Evolutionary conservation across 2,888 invertebrate genomes (phyloP).

Genomic region (Lomographa bimaculata): DNA sequence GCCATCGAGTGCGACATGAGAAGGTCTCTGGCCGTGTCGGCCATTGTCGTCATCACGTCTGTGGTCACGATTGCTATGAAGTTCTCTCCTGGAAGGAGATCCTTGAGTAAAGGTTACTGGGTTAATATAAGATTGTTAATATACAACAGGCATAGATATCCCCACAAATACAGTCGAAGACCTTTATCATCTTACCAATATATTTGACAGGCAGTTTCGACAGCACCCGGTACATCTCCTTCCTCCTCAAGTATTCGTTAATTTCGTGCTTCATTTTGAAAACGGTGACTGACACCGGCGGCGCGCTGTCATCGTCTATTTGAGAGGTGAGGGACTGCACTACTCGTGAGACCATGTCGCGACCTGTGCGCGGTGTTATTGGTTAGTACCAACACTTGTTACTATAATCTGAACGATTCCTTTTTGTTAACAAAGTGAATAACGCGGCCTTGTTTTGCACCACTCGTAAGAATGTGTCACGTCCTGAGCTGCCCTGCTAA

Average conservation of each 20-base stretch:
- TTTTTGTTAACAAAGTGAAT: too few relatives aligned
- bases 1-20: slow-evolving; percentile 87
- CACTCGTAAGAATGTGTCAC: too few relatives aligned
- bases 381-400: too few relatives aligned
- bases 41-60: slow-evolving; percentile 85
- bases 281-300: slow-evolving; percentile 75
- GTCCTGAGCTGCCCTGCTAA: too few relatives aligned
- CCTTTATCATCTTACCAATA: slow-evolving; percentile 77
- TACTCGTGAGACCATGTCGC: slow-evolving; percentile 86
- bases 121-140: too few relatives aligned
- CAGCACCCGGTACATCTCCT: slow-evolving; percentile 71
- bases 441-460: too few relatives aligned
- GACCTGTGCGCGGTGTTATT: too few relatives aligned
- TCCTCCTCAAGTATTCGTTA: slow-evolving; percentile 68
- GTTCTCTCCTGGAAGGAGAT: slow-evolving; percentile 64
- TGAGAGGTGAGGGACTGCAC: slow-evolving; percentile 83
- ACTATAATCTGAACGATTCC: too few relatives aligned
- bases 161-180: too few relatives aligned
- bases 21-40: slow-evolving; percentile 87
- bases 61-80: slow-evolving; percentile 86
- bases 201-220: slow-evolving; percentile 72
- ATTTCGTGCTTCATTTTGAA: slow-evolving; percentile 79
- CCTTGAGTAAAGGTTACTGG: too few relatives aligned
- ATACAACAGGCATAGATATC: too few relatives aligned
- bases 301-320: slow-evolving; percentile 68